Percentiles rank a stretch among this genome's conserved stretches.
phyloP scores from a whole-genome alignment of 2,113 vertebrate genomes.

The Sprattus sprattus region DNA sequence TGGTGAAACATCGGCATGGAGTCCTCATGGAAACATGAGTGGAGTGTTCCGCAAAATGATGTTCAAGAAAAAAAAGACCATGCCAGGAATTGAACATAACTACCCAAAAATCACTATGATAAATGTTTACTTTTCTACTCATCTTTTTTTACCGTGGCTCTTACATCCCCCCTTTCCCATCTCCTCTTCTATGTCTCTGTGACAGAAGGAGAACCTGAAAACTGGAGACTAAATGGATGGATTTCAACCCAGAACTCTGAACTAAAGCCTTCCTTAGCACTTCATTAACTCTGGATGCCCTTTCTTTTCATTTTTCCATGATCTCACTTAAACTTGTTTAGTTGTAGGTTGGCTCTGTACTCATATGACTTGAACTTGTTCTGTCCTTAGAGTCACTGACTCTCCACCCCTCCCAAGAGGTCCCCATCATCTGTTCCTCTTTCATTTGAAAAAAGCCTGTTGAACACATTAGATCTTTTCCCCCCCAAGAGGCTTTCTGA shows the following conservation, averaged over 20 bases:
- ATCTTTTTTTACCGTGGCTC: too few relatives aligned
- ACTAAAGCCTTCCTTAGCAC: not conserved
- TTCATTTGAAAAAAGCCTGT: slow-evolving; percentile 5
- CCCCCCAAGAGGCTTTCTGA: not conserved
- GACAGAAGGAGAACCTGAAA: too few relatives aligned
- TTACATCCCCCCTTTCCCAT: too few relatives aligned
- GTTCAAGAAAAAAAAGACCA: not conserved
- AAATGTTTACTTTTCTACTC: too few relatives aligned
- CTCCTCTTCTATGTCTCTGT: too few relatives aligned
- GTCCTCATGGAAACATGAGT: not conserved
- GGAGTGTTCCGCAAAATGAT: not conserved
- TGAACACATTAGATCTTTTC: not conserved
- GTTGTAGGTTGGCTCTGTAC: not conserved
- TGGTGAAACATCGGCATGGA: not conserved
- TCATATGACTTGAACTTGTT: not conserved
- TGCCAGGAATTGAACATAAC: not conserved
- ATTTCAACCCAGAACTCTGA: too few relatives aligned
- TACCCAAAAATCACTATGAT: not conserved
- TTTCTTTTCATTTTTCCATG: not conserved
- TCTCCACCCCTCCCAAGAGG: not conserved
- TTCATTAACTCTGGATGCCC: not conserved
- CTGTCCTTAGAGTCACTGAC: not conserved
- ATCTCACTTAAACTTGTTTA: not conserved
- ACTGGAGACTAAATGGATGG: too few relatives aligned
- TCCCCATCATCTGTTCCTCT: not conserved